Base-by-base conservation (phyloP, 2,113 vertebrate species). In the Trochalopteron elliotii region DNA sequence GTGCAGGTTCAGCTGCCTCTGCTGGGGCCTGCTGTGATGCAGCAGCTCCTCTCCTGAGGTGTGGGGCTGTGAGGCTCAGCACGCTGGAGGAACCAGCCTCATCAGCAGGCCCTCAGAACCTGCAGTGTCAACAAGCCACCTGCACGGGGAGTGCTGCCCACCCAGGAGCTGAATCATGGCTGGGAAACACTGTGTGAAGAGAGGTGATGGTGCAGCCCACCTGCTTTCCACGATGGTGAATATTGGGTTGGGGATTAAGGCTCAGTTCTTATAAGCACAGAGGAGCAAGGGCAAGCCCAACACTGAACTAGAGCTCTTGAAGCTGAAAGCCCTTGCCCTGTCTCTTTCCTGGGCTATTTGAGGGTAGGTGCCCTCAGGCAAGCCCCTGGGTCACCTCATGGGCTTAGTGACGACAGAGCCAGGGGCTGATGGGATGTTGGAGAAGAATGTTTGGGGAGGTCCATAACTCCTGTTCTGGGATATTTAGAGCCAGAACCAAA, bases 61-160 rank as follows among this genome's bases (percentile, higher is more conserved):
- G 0, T 5, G n/a, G 6, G 19, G 11, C 52, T 47, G 18, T 35
- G 37, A 15, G 45, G 30, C 23, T 86, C 50, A 61, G 55, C 49
- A 13, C 2, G 0, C 24, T 1, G 1, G 37, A 23, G 42, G 42
- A 44, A 16, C 42, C 42, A 44, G 22, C n/a, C 47, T 7, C 19
- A 3, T 14, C 2, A 3, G 6, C 27, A 18, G 67, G 13, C 23
- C 20, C 24, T 37, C 15, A 1, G 71, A 49, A 10, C 22, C 57
- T 21, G 9, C 39, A 33, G 63, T 0, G 5, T 7, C 39, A 23
- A 4, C 6, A 4, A 20, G 25, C 5, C 15, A 37, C 16, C 39
- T 55, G 30, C 15, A 2, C 0, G 0, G 27, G 25, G 30, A n/a
- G 5, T 0, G 1, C 49, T 67, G 83, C 50, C 31, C 17, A 11